Percentiles rank a stretch among this genome's conserved stretches.
Evolutionary conservation across 2,888 invertebrate genomes (phyloP).

Genomic region (Stomorhina lunata): DNA sequence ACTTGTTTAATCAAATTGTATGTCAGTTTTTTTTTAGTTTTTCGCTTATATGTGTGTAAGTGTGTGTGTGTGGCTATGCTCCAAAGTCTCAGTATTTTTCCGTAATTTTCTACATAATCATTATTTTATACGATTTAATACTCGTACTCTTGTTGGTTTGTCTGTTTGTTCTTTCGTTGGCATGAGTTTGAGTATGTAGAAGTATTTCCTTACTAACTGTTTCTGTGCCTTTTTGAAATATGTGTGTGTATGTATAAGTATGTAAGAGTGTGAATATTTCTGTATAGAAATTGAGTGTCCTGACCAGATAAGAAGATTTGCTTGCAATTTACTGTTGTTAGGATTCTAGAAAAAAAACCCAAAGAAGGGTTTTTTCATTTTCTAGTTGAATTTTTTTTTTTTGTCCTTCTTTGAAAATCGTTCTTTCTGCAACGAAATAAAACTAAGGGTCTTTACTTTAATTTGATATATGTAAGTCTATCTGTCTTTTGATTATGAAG

Average conservation of each 20-base stretch:
- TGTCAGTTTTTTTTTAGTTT: not conserved
- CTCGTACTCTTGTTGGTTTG: not conserved
- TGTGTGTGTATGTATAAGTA: not conserved
- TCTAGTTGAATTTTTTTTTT: not conserved
- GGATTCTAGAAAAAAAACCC: not conserved
- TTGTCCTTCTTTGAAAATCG: not conserved
- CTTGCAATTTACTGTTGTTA: conserved; percentile 28
- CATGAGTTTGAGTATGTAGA: not conserved
- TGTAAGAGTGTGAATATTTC: not conserved
- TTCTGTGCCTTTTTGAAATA: too few relatives aligned
- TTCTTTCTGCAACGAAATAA: not conserved
- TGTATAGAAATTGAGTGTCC: conserved; percentile 28
- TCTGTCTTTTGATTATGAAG: not conserved
- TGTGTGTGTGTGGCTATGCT: not conserved
- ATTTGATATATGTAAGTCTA: not conserved
- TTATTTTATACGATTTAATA: not conserved
- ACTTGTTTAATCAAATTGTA: conserved; percentile 49
- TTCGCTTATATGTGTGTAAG: not conserved
- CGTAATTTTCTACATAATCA: conserved; percentile 33
- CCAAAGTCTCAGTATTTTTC: conserved; percentile 27
- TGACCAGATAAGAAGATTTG: conserved; percentile 55
- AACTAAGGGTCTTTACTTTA: conserved; percentile 30
- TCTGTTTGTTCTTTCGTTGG: not conserved
- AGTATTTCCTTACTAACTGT: not conserved
- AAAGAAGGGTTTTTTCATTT: not conserved